These are phyloP conservation scores for Sebastes itinus DNA, from an alignment of 2,797 vertebrate genomes.

Conservation along the genomic window DNA sequence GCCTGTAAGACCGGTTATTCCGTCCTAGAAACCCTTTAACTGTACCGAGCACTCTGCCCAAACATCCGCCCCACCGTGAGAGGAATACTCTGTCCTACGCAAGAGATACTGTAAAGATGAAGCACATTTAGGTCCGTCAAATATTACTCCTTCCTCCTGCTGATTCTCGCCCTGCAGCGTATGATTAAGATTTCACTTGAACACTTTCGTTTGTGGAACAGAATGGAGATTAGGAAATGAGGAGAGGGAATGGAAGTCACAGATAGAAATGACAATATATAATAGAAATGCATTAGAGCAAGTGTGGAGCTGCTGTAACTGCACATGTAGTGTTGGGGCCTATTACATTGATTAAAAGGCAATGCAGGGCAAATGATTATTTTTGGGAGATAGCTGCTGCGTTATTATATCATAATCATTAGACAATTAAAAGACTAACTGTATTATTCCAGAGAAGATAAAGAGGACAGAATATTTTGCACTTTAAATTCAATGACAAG, in stretches of 20 bases:
- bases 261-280: not conserved
- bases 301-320: not conserved
- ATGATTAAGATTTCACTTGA: constrained; percentile 50
- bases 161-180: constrained; percentile 41
- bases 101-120: constrained; percentile 18
- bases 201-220: constrained; percentile 47
- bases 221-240: constrained; percentile 43
- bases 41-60: constrained; percentile 27
- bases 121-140: constrained; percentile 50
- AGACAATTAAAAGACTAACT: not conserved
- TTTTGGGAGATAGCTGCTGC: not conserved
- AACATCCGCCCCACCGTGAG: constrained; percentile 53
- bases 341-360: constrained; percentile 14
- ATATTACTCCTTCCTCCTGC: constrained; percentile 41
- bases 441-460: not conserved
- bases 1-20: constrained; percentile 68
- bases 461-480: not conserved
- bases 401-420: constrained; percentile 14
- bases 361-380: not conserved
- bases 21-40: constrained; percentile 66
- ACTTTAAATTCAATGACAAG: not conserved
- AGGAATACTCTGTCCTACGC: constrained; percentile 30
- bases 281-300: not conserved
- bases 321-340: not conserved
- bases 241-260: constrained; percentile 16